Conservation (phyloP, 2,797 vertebrate genomes). For the Melanotaenia trifasciata region DNA sequence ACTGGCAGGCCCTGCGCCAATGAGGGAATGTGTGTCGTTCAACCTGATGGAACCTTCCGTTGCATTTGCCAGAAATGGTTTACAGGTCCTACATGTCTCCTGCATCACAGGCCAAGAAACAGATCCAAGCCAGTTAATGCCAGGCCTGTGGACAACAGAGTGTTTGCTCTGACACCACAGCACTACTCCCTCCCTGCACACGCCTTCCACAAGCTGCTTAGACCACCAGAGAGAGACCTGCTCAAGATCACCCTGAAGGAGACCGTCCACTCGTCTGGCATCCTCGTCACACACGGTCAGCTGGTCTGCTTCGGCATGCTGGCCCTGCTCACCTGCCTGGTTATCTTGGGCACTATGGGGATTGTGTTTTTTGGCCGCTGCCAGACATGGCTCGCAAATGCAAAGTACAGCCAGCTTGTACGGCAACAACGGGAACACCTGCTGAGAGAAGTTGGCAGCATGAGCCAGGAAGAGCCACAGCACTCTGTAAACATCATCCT, state of each 20-base stretch:
- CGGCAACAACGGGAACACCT: constrained; percentile 90
- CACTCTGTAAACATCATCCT: constrained; percentile 92
- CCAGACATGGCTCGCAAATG: constrained; percentile 91
- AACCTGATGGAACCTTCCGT: constrained; percentile 79
- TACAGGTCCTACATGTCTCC: constrained; percentile 83
- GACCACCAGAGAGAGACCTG: constrained; percentile 84
- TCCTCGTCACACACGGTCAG: constrained; percentile 89
- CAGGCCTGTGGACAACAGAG: constrained; percentile 62
- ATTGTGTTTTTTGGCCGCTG: constrained; percentile 94
- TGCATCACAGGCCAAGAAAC: constrained; percentile 63
- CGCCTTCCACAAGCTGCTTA: constrained; percentile 85
- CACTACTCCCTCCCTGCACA: constrained; percentile 84
- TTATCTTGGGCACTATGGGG: constrained; percentile 90
- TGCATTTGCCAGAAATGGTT: constrained; percentile 88
- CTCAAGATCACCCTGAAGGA: constrained; percentile 93
- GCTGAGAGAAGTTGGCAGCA: constrained; percentile 77
- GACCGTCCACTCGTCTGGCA: constrained; percentile 82
- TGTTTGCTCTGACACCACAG: constrained; percentile 69
- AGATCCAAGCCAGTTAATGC: constrained; percentile 63
- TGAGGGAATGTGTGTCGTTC: constrained; percentile 85
- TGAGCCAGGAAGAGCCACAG: constrained; percentile 78
- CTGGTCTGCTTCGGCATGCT: constrained; percentile 93
- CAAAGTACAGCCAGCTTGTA: constrained; percentile 89
- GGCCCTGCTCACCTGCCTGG: constrained; percentile 92
- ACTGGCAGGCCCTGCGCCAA: constrained; percentile 85